These are phyloP conservation scores for Rhynchotus rufescens DNA, from an alignment of 2,797 vertebrate genomes.

Conservation along the genomic window DNA sequence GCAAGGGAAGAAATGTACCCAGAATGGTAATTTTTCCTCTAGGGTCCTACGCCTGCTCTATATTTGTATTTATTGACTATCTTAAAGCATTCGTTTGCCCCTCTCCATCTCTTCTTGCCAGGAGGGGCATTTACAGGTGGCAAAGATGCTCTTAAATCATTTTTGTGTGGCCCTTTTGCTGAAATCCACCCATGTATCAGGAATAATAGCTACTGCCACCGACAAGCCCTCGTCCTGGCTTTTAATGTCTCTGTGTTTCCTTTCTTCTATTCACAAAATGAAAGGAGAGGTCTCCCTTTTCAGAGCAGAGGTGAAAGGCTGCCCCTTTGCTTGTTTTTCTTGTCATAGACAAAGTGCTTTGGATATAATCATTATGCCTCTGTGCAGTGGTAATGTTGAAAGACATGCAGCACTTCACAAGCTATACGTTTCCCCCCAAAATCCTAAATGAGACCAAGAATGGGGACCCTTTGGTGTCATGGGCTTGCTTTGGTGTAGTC, in stretches of 20 bases:
- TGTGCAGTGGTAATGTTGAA: constrained; percentile 14
- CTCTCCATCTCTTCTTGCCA: not conserved
- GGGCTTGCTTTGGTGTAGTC: not conserved
- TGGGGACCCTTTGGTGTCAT: constrained; percentile 21
- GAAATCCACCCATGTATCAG: not conserved
- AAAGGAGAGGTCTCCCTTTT: not conserved
- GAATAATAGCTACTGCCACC: not conserved
- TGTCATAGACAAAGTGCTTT: not conserved
- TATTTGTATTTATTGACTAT: constrained; percentile 14
- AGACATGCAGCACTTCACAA: constrained; percentile 17
- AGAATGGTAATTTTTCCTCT: not conserved
- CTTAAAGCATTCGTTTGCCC: not conserved
- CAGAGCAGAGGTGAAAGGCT: not conserved
- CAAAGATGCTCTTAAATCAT: constrained; percentile 18
- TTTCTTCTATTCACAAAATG: not conserved
- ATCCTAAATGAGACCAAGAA: constrained; percentile 30
- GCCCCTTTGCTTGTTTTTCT: constrained; percentile 32
- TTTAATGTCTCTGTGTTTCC: constrained; percentile 19
- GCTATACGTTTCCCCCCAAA: not conserved
- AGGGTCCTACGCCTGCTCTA: constrained; percentile 1
- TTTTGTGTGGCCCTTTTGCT: not conserved
- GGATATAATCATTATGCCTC: not conserved
- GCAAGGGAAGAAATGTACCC: not conserved
- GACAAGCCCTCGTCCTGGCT: constrained; percentile 15
- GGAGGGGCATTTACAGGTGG: not conserved